phyloP scores from a whole-genome alignment of 2,888 invertebrate genomes.

The Rutpela maculata region DNA sequence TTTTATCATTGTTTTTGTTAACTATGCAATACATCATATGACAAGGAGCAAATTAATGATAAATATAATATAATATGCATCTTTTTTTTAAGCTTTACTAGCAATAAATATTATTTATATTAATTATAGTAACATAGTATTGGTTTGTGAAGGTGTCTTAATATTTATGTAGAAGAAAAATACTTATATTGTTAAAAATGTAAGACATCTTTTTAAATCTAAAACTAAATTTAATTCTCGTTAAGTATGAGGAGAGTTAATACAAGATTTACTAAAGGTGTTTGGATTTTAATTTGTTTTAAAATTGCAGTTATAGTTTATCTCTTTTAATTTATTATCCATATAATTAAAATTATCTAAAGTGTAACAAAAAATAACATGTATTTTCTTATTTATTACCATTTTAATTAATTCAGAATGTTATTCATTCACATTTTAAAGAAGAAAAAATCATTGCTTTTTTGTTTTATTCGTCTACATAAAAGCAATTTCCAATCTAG shows the following conservation, averaged over 20 bases:
- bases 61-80: neutral
- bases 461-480: neutral
- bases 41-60: conserved; percentile 11
- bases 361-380: neutral
- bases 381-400: neutral
- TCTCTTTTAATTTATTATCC: neutral
- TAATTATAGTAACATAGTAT: neutral
- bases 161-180: neutral
- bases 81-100: conserved; percentile 19
- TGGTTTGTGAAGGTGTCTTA: neutral
- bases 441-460: neutral
- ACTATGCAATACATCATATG: conserved; percentile 3
- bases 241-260: neutral
- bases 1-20: conserved; percentile 1
- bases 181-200: neutral
- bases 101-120: conserved; percentile 16
- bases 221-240: neutral
- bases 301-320: neutral
- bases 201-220: neutral
- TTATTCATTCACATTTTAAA: neutral
- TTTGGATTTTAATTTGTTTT: conserved; percentile 11
- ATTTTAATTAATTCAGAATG: neutral
- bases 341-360: neutral
- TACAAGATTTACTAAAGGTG: conserved; percentile 7
- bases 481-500: neutral